Evolutionary conservation across 1,140 invertebrate genomes (phyloP).

Genomic region (Geopemphigus sp.): DNA sequence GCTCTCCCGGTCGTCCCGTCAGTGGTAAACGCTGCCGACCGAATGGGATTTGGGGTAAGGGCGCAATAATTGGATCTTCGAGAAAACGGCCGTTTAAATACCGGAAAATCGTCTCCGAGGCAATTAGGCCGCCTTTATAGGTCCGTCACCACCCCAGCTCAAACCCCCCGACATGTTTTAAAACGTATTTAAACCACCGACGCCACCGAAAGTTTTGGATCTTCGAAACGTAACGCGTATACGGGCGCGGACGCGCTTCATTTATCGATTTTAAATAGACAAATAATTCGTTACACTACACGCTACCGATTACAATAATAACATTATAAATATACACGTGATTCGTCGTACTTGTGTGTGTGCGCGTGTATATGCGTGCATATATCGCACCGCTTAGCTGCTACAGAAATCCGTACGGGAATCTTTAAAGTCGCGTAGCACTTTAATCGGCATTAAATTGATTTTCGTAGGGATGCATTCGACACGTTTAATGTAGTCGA

Average conservation of each 20-base stretch:
- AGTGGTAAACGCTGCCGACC: neutral
- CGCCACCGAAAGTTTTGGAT: constrained; percentile 12
- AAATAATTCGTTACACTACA: neutral
- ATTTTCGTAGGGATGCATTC: too few species aligned
- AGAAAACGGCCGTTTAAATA: constrained; percentile 34
- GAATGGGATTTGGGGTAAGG: neutral
- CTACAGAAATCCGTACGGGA: too few species aligned
- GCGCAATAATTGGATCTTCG: neutral
- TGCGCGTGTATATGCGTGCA: too few species aligned
- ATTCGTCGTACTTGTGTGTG: too few species aligned
- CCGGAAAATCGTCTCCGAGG: constrained; percentile 31
- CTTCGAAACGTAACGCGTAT: neutral
- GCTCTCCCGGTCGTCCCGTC: neutral
- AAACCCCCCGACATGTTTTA: neutral
- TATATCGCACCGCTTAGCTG: too few species aligned
- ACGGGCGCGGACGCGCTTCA: neutral
- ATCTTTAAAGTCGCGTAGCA: too few species aligned
- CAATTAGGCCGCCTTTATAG: constrained; percentile 1
- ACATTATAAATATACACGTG: too few species aligned
- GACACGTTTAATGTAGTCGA: too few species aligned
- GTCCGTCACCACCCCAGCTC: neutral
- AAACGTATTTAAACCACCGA: constrained; percentile 23
- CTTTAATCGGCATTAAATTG: too few species aligned
- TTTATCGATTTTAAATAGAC: neutral
- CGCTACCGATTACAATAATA: too few species aligned